phyloP scores from a whole-genome alignment of 1,140 invertebrate genomes.

The Whitmania pigra region DNA sequence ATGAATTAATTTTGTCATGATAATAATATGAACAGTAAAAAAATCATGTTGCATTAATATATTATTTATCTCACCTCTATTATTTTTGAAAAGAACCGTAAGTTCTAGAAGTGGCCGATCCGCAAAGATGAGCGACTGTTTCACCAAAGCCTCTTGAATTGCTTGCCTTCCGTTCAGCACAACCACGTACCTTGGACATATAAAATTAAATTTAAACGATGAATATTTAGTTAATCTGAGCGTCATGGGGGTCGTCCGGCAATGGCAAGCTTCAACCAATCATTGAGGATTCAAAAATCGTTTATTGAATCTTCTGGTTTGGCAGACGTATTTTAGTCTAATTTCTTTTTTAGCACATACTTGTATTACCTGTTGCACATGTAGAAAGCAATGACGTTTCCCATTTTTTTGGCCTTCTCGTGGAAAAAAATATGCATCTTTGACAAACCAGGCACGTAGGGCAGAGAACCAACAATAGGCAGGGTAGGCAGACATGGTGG shows the following conservation, averaged over 20 bases:
- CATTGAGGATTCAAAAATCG: no score
- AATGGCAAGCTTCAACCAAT: no score
- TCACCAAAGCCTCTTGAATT: background rate
- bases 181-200: background rate
- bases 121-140: background rate
- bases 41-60: background rate
- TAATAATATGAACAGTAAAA: background rate
- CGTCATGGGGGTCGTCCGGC: no score
- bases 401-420: background rate
- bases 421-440: background rate
- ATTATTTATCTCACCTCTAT: background rate
- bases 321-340: no score
- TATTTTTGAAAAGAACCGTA: background rate
- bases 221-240: background rate
- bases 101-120: background rate
- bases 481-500: background rate
- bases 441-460: background rate
- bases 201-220: background rate
- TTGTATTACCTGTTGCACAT: background rate
- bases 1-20: background rate
- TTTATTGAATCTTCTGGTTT: no score
- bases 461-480: background rate
- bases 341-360: no score
- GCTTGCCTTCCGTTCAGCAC: background rate
- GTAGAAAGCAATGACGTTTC: slow-evolving; percentile 6